Base-by-base conservation (phyloP, 2,888 invertebrate species). In the Drosophila hamatofila region DNA sequence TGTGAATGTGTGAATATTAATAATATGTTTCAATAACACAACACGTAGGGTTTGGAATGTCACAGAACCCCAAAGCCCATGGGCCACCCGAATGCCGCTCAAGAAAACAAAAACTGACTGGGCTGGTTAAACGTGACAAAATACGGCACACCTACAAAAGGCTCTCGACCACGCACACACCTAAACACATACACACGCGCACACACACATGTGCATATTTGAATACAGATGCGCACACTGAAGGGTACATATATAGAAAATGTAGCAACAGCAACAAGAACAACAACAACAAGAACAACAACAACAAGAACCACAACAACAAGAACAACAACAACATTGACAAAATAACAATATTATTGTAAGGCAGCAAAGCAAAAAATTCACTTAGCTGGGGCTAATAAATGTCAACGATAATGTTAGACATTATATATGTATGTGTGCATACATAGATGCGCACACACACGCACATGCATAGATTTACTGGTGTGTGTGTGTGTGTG, bases 341-440 rank as follows among this genome's bases (percentile, higher is more conserved):
- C 59, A 72, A 70, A 81, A 74, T 51, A 72, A 79, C 64, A 81
- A 74, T 79, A 74, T 70, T 79, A 65, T 59, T 69, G 59, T 58
- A 39, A 39, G 68, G 65, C 71, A 68, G 60, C 63, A 67, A 70
- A 72, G 69, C 75, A 75, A 75, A 76, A 81, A 81, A 74, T 72
- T 83, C 83, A 79, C 79, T 83, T 86, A 79, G 86, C 77, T 77
- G 75, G 42, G 79, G 70, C 86, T 86, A 83, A 83, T 85, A 83
- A 83, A 83, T 83, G 83, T 83, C 83, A 81, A 85, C 77, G 83
- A 83, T 83, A 83, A 83, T 83, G 86, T 83, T 75, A 58, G 69
- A 81, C 86, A 83, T 83, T 81, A 80, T 80, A 12, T 54, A 30
- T 30, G 30, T 30, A 30, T 30, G 30, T 44, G 60, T 66, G 41